These are phyloP conservation scores for Machaerirhynchus nigripectus DNA, from an alignment of 2,113 vertebrate genomes.

Conservation along the genomic window DNA sequence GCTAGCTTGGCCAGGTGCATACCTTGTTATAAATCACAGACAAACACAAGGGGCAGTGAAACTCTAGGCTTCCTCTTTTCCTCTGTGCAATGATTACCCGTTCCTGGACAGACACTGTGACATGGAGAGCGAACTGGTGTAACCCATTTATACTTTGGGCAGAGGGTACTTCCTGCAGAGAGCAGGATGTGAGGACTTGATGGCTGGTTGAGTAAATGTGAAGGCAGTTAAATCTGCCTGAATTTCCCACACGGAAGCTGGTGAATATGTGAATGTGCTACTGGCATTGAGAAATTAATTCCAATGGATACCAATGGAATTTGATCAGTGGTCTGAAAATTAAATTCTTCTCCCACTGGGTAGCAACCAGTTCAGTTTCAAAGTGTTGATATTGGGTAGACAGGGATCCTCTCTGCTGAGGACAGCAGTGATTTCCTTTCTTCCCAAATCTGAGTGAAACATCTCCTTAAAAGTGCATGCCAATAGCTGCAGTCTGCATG, in stretches of 20 bases:
- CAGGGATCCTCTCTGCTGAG: not conserved
- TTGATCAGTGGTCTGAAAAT: not conserved
- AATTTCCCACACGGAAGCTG: not conserved
- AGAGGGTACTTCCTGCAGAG: not conserved
- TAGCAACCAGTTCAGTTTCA: not conserved
- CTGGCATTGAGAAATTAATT: not conserved
- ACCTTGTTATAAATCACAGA: not conserved
- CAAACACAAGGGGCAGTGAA: not conserved
- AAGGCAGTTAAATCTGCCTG: not conserved
- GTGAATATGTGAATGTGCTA: not conserved
- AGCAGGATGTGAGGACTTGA: not conserved
- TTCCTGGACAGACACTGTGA: not conserved
- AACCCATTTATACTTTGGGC: too few relatives aligned
- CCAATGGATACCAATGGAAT: not conserved
- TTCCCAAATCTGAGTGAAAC: not conserved
- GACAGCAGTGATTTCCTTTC: not conserved
- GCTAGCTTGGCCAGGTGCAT: not conserved
- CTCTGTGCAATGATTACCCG: fast-evolving
- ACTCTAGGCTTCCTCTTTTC: not conserved
- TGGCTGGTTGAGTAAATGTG: not conserved
- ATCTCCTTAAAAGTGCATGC: not conserved
- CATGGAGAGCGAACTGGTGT: not conserved
- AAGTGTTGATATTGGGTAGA: not conserved
- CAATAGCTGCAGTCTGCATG: not conserved
- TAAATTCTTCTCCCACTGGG: not conserved